A percentile compares a stretch with the other conserved stretches of the same genome.
These are phyloP conservation scores for Conomelus anceps DNA, from an alignment of 2,888 invertebrate genomes.

Conservation along the genomic window DNA sequence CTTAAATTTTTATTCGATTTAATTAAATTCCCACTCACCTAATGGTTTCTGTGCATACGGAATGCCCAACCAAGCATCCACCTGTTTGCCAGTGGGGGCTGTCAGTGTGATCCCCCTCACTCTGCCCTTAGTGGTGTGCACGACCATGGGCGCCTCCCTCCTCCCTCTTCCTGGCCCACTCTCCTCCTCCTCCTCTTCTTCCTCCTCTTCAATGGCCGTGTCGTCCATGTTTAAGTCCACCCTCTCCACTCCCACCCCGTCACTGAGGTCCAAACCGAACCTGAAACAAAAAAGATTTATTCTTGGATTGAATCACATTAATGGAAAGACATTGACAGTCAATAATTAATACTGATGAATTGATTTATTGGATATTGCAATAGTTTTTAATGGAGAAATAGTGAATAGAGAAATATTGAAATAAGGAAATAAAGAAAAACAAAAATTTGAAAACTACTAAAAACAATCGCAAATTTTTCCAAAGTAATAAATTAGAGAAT, in stretches of 20 bases:
- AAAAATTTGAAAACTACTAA: too few species aligned
- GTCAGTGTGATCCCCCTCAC: slow-evolving; percentile 67
- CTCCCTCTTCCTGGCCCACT: slow-evolving; percentile 39
- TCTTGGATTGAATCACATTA: too few species aligned
- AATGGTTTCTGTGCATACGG: slow-evolving; percentile 75
- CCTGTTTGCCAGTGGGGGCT: slow-evolving; percentile 68
- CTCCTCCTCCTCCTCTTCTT: background rate
- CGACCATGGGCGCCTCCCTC: slow-evolving; percentile 62
- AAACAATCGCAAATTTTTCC: too few species aligned
- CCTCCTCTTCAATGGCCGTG: slow-evolving; percentile 1
- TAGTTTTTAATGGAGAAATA: too few species aligned
- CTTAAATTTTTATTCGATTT: background rate
- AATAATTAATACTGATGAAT: too few species aligned
- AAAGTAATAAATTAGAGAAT: too few species aligned
- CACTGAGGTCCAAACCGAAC: slow-evolving; percentile 10
- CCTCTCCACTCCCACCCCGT: background rate
- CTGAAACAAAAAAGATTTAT: background rate
- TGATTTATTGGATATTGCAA: too few species aligned
- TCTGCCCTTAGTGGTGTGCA: slow-evolving; percentile 70
- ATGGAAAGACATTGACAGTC: too few species aligned
- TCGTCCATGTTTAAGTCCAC: slow-evolving; percentile 20
- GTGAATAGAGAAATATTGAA: too few species aligned
- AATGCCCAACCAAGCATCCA: slow-evolving; percentile 78
- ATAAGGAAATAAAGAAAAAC: too few species aligned
- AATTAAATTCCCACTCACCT: slow-evolving; percentile 40